Evolutionary conservation across 2,113 vertebrate genomes (phyloP).

Genomic region (Plecturocebus donacophilus): DNA sequence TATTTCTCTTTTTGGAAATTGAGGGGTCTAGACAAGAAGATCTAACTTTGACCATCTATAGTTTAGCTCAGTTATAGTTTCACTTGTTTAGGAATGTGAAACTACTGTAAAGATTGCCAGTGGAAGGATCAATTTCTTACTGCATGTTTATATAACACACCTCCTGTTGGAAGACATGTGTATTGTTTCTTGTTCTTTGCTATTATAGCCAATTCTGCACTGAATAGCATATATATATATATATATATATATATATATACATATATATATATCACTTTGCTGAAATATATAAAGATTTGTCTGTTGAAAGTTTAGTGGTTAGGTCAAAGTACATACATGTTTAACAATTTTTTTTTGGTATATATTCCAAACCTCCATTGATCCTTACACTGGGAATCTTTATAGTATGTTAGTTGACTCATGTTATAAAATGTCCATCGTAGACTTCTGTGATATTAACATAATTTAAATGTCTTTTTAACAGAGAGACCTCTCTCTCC

Average conservation of each 20-base stretch:
- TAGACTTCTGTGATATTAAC: neutral
- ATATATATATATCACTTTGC: neutral
- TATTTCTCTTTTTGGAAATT: neutral
- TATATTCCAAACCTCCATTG: neutral
- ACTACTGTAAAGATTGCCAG: too few species aligned
- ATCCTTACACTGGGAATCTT: neutral
- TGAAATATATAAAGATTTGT: neutral
- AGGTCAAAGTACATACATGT: neutral
- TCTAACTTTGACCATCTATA: neutral
- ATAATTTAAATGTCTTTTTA: constrained; percentile 63
- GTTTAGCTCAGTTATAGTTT: constrained; percentile 24
- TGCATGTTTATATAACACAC: neutral
- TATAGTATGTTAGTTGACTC: neutral
- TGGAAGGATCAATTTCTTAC: neutral
- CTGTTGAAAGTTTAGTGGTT: neutral
- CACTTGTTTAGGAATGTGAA: constrained; percentile 30
- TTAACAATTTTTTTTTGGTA: neutral
- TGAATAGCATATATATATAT: neutral
- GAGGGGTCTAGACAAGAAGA: neutral
- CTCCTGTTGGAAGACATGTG: neutral
- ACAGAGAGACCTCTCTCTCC: constrained; percentile 96
- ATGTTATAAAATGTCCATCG: constrained; percentile 7
- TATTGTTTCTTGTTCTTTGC: neutral
- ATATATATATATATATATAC: too few species aligned
- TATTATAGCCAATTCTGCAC: neutral